phyloP scores from a whole-genome alignment of 2,113 vertebrate genomes.

The Candoia aspera region DNA sequence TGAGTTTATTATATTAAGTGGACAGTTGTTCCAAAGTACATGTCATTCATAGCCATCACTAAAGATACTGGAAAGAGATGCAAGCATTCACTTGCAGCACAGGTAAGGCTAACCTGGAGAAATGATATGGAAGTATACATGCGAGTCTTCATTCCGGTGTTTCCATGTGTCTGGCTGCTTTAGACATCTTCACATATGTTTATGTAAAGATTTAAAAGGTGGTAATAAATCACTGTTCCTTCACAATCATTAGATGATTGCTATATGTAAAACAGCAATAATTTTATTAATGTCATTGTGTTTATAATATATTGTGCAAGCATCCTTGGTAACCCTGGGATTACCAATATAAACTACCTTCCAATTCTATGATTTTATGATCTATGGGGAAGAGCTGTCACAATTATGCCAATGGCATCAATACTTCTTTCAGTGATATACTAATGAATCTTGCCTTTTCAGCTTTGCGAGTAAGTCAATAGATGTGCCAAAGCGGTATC shows the following conservation, averaged over 20 bases:
- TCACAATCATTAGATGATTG: not conserved
- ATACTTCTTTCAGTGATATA: not conserved
- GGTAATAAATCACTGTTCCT: not conserved
- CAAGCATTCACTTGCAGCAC: not conserved
- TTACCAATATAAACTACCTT: no score
- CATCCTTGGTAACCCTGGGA: not conserved
- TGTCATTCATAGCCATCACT: not conserved
- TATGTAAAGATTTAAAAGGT: not conserved
- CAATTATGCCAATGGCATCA: no score
- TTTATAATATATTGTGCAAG: not conserved
- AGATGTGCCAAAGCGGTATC: not conserved
- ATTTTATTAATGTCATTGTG: not conserved
- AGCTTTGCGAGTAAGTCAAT: not conserved
- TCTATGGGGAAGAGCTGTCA: not conserved
- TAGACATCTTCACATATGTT: not conserved
- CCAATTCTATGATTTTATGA: no score
- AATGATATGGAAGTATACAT: not conserved
- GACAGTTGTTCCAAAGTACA: not conserved
- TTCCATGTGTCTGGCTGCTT: not conserved
- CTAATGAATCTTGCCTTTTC: not conserved
- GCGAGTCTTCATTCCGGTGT: not conserved
- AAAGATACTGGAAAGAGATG: not conserved
- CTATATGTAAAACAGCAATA: not conserved
- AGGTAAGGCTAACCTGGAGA: not conserved
- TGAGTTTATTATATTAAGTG: not conserved